These are phyloP conservation scores for Pocota personata DNA, from an alignment of 2,888 invertebrate species.

Conservation along the genomic window DNA sequence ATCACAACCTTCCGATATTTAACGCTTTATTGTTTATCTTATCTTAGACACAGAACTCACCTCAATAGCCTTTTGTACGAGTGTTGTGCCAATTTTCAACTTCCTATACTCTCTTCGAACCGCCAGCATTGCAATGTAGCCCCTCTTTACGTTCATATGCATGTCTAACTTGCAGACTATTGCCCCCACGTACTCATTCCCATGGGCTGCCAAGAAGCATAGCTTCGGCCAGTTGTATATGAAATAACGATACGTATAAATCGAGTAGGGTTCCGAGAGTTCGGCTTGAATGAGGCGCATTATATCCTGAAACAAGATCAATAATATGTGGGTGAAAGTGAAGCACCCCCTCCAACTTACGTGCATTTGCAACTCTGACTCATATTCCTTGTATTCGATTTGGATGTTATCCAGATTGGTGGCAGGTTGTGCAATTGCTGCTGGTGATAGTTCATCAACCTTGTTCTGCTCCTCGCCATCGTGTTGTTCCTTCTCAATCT, in stretches of 20 bases:
- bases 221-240: constrained; percentile 99
- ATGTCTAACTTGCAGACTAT: constrained; percentile 99
- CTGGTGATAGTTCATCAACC: constrained; percentile 41
- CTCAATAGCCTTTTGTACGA: constrained; percentile 91
- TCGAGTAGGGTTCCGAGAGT: constrained; percentile 99
- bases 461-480: neutral
- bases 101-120: constrained; percentile 98
- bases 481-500: neutral
- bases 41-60: constrained; percentile 79
- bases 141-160: constrained; percentile 95
- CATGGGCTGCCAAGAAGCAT: constrained; percentile 97
- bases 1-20: neutral
- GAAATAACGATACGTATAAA: constrained; percentile 99
- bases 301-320: constrained; percentile 87
- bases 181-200: constrained; percentile 95
- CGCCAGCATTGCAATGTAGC: constrained; percentile 99
- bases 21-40: neutral
- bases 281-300: constrained; percentile 99
- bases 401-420: constrained; percentile 76
- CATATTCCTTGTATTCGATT: constrained; percentile 89
- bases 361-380: constrained; percentile 98
- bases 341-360: constrained; percentile 75
- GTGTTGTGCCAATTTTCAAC: constrained; percentile 94
- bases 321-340: neutral
- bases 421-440: constrained; percentile 53